Base-by-base conservation (phyloP, 2,888 invertebrate species). In the Kryphioiulus occultus region DNA sequence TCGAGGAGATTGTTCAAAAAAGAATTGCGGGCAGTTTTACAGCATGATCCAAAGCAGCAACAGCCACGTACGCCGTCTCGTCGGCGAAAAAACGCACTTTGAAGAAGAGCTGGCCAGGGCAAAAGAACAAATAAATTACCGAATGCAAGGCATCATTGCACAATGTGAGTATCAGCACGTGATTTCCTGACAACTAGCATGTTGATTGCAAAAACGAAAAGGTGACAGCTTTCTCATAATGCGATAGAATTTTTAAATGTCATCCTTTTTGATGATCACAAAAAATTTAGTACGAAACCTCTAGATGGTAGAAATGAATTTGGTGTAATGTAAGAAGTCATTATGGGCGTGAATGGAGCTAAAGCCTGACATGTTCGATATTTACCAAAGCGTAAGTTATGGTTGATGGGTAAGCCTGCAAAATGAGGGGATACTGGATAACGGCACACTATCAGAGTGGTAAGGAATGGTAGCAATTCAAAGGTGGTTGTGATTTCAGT, bases 1-100 rank as follows among this genome's bases (percentile, higher is more conserved):
- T 91, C 94, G 98, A 17, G 98, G 98, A 0, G 98, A 98, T 92
- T 98, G 98, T 91, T 96, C 94, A 85, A 98, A 98, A 92, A 95
- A 96, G 89, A 98, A 97, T 92, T 95, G 97, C 1, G 97, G 96
- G 91, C 95, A 95, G 82, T 98, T 98, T 92, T 98, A 98, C 92
- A 96, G 97, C 10, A 97, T 98, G 97, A 96, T 98, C 89, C 98
- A 98, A 93, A 96, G 96, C 39, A 97, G 97, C 0, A 98, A 98
- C 92, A 96, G 97, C 0, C 98, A 98, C 91, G 96, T 98, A 10
- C 94, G 98, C 17, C 94, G 98, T 86, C 93, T 98, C 82, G 94
- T 96, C 86, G 95, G 93, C 90, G 98, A 98, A 91, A 98, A 98
- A 92, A 94, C 95, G 89, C 95, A 95, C 89, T 95, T 95, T 90